A percentile compares a stretch with the other conserved stretches of the same genome.
These are phyloP conservation scores for Neocrepidodera transversa DNA, from an alignment of 2,888 invertebrate species.

Conservation along the genomic window DNA sequence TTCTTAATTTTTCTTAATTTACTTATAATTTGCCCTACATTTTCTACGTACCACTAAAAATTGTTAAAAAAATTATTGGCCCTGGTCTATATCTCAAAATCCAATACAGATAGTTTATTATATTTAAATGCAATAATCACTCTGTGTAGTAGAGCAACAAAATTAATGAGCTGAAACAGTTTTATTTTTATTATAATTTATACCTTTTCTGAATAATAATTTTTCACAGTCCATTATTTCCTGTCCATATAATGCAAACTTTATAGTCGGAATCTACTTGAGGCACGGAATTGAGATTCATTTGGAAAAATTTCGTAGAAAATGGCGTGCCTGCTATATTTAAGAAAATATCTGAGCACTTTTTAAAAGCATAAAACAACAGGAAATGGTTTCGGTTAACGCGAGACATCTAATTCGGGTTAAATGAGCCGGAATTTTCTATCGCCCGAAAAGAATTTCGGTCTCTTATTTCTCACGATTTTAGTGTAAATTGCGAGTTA, in stretches of 20 bases:
- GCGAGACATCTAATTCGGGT: conserved; percentile 5
- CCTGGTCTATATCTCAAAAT: too few species aligned
- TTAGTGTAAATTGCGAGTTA: too few species aligned
- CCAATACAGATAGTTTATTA: too few species aligned
- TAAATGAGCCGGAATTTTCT: conserved; percentile 10
- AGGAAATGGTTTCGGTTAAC: conserved; percentile 4
- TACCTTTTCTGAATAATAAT: conserved; percentile 1
- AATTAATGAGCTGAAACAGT: too few species aligned
- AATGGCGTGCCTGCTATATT: conserved; percentile 13
- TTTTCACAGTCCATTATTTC: conserved; percentile 16
- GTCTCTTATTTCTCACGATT: too few species aligned
- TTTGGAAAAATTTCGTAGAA: conserved; percentile 6
- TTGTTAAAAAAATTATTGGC: too few species aligned
- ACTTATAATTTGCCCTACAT: too few species aligned
- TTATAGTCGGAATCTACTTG: conserved; percentile 13
- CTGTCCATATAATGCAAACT: conserved; percentile 15
- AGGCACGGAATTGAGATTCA: conserved; percentile 15
- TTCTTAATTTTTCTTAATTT: too few species aligned
- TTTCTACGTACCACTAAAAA: too few species aligned
- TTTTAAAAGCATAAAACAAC: conserved; percentile 18
- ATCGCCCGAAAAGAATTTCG: neutral
- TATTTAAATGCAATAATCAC: too few species aligned
- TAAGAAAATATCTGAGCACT: conserved; percentile 16
- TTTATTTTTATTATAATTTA: neutral
- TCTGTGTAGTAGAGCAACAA: too few species aligned